These are phyloP conservation scores for Drosophila pandora DNA, from an alignment of 1,140 invertebrate species.

Conservation along the genomic window DNA sequence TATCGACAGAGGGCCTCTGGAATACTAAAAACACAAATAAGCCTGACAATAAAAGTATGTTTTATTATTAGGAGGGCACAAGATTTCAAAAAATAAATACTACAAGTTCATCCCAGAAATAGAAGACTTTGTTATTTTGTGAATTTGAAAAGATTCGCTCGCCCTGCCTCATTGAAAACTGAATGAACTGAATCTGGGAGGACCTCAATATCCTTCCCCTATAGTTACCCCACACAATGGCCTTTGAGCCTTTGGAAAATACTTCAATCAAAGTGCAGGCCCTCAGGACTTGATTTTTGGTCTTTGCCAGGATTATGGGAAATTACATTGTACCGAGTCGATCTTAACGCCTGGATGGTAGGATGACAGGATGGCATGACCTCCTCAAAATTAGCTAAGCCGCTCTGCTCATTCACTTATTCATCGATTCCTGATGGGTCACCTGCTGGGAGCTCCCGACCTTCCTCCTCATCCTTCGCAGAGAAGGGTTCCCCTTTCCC, in stretches of 20 bases:
- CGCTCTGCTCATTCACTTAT: constrained; percentile 7
- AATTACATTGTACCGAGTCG: constrained; percentile 21
- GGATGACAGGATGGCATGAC: constrained; percentile 25
- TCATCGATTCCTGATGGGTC: constrained; percentile 15
- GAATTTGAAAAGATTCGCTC: constrained; percentile 3
- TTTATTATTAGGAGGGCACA: not conserved
- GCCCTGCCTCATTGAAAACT: not conserved
- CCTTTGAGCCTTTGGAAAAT: not conserved
- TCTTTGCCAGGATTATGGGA: constrained; percentile 11
- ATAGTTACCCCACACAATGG: constrained; percentile 4
- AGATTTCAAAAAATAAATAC: constrained; percentile 1
- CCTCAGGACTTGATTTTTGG: constrained; percentile 23
- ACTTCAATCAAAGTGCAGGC: constrained; percentile 26
- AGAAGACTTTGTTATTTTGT: not conserved
- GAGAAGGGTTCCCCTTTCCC: constrained; percentile 13
- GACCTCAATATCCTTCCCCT: not conserved
- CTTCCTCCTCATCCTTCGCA: not conserved
- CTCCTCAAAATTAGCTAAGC: constrained; percentile 34
- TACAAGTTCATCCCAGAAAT: not conserved
- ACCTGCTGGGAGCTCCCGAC: constrained; percentile 21
- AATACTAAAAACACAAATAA: constrained; percentile 4
- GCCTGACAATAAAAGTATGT: constrained; percentile 33
- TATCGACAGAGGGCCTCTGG: not conserved
- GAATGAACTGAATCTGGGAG: not conserved
- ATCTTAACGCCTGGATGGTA: constrained; percentile 31